A percentile compares a stretch with the other conserved stretches of the same genome.
Conservation (phyloP, 2,888 invertebrate species). For the Tridacna crocea region DNA sequence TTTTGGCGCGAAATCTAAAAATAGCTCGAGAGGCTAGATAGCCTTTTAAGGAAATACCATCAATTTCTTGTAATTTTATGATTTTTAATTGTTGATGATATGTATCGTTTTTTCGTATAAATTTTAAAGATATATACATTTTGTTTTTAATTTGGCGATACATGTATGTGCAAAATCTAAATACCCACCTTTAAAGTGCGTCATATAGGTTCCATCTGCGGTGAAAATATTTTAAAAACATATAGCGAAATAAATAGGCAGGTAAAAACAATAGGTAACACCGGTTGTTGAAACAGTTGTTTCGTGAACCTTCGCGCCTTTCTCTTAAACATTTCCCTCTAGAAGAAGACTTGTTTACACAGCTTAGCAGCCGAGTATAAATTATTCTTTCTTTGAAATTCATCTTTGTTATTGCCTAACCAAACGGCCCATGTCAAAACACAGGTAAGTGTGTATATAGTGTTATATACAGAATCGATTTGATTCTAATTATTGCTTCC, state of each 20-base stretch:
- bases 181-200: too few species aligned
- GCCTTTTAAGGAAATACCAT: too few species aligned
- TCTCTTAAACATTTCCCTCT: constrained; percentile 13
- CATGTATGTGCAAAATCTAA: too few species aligned
- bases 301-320: neutral
- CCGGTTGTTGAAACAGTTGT: neutral
- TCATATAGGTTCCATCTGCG: too few species aligned
- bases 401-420: constrained; percentile 13
- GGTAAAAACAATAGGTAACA: neutral
- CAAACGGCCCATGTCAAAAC: constrained; percentile 19
- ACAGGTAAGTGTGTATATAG: constrained; percentile 16
- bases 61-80: too few species aligned
- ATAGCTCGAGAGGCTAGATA: too few species aligned
- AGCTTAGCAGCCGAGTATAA: constrained; percentile 21
- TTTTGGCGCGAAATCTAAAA: too few species aligned
- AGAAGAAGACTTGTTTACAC: constrained; percentile 7
- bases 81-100: too few species aligned
- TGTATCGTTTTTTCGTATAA: too few species aligned
- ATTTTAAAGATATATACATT: too few species aligned
- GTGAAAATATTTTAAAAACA: too few species aligned
- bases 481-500: constrained; percentile 13
- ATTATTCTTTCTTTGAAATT: constrained; percentile 16
- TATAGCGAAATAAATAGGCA: neutral
- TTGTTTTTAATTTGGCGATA: too few species aligned
- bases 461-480: constrained; percentile 18